Evolutionary conservation across 2,113 vertebrate genomes (phyloP), one percentile per base, ranked within the genome.

Genomic region (Mystacornis crossleyi): DNA sequence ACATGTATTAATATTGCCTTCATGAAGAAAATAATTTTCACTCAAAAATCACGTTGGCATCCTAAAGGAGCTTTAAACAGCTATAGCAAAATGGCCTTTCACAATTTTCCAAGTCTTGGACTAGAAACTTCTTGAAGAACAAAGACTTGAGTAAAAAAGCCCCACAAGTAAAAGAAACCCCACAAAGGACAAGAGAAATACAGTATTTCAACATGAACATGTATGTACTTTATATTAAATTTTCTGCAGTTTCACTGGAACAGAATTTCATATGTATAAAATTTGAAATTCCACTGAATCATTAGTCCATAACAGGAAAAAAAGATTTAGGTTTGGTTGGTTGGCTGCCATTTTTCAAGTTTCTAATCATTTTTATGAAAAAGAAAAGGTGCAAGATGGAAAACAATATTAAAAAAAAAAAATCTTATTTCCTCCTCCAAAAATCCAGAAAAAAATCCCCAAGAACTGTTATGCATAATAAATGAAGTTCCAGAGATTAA

Each of bases 351-450:
- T 47, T 86, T 89, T 83, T 82, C 17, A 74, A 62, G 47, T 20
- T 61, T 82, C 10, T 79, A 34, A 34, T 19, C 1, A 4, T 8
- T 86, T 67, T 29, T 67, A 40, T 28, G 8, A 10, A 58, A 66
- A 38, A 38, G 38, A 40, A 43, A 64, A 28, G 2, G 10, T 17
- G 2, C 2, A 31, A 55, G 4, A 40, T 23, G 8, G 8, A 55
- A 69, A 26, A 54, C 1, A 81, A 54, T 5, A 51, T n/a, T 18
- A 11, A 36, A 24, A 57, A 14, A 24, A 24, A 48, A 24, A 4
- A 4, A 34, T 19, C 4, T 55, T 25, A 40, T 29, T 48, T 7
- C 4, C 4, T 3, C 6, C 3, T 12, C 1, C 0, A 6, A 28
- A 60, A 45, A 8, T 1, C 1, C 13, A 17, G 13, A 38, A 73